Conservation (phyloP, 2,113 vertebrate species). For the Osmerus eperlanus region DNA sequence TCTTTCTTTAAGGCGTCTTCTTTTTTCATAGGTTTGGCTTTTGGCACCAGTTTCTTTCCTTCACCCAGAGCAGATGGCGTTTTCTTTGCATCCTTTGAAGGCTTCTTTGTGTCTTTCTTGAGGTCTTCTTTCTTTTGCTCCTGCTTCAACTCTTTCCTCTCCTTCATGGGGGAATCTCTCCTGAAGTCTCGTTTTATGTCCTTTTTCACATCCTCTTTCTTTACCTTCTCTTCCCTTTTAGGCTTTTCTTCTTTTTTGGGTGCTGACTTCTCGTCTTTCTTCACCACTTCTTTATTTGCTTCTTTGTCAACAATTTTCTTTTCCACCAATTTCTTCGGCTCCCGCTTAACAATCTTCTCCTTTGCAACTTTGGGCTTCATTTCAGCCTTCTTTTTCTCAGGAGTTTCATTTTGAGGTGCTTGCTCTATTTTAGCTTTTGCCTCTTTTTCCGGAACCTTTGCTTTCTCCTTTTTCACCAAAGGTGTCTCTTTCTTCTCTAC, state of each 20-base stretch:
- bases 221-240: slow-evolving; percentile 82
- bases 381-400: slow-evolving; percentile 82
- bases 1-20: slow-evolving; percentile 82
- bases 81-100: slow-evolving; percentile 84
- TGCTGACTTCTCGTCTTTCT: slow-evolving; percentile 76
- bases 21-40: slow-evolving; percentile 86
- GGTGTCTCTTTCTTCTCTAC: slow-evolving; percentile 87
- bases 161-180: slow-evolving; percentile 75
- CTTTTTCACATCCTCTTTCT: slow-evolving; percentile 83
- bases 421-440: slow-evolving; percentile 74
- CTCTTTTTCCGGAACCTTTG: slow-evolving; percentile 79
- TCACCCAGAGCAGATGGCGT: slow-evolving; percentile 61
- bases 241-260: slow-evolving; percentile 76
- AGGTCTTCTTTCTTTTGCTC: slow-evolving; percentile 76
- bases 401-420: slow-evolving; percentile 68
- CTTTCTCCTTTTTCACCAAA: slow-evolving; percentile 79
- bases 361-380: slow-evolving; percentile 80
- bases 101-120: slow-evolving; percentile 74
- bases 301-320: slow-evolving; percentile 87
- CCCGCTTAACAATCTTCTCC: slow-evolving; percentile 83
- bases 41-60: slow-evolving; percentile 76
- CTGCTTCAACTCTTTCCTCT: slow-evolving; percentile 88
- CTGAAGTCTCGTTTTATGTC: slow-evolving; percentile 80
- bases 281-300: slow-evolving; percentile 60
- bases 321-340: slow-evolving; percentile 80